A percentile compares a stretch with the other conserved stretches of the same genome.
Conservation (phyloP, 2,797 vertebrate genomes). For the Crenichthys baileyi region DNA sequence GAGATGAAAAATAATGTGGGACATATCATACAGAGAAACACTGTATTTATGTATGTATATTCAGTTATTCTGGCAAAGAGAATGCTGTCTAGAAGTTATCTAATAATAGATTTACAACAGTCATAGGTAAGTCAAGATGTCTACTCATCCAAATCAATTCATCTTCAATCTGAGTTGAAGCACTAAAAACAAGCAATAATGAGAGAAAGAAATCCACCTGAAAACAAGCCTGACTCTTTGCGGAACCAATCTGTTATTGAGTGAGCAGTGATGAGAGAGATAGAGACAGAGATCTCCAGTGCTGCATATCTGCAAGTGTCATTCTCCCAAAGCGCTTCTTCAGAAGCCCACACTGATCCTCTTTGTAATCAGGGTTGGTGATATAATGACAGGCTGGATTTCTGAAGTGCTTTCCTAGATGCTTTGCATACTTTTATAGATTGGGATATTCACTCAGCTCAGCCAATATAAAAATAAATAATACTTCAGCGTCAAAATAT, state of each 20-base stretch:
- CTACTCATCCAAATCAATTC: constrained; percentile 8
- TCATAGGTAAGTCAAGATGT: background rate
- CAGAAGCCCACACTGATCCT: constrained; percentile 61
- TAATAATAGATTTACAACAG: background rate
- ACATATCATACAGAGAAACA: background rate
- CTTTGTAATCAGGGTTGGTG: constrained; percentile 46
- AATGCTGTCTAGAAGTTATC: background rate
- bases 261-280: constrained; percentile 42
- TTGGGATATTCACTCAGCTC: constrained; percentile 33
- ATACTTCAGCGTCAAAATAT: constrained; percentile 1
- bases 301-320: constrained; percentile 67
- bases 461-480: constrained; percentile 2
- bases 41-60: background rate
- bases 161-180: constrained; percentile 13
- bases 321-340: constrained; percentile 64
- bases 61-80: background rate
- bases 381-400: constrained; percentile 39
- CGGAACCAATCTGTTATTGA: constrained; percentile 44
- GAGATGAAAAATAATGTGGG: constrained; percentile 3
- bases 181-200: constrained; percentile 7
- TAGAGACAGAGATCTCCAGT: constrained; percentile 12
- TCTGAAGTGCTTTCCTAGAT: constrained; percentile 52
- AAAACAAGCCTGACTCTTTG: constrained; percentile 13
- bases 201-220: constrained; percentile 23
- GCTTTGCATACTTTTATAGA: constrained; percentile 42